Evolutionary conservation across 2,113 vertebrate species (phyloP).

Genomic region (Rhinichthys klamathensis): DNA sequence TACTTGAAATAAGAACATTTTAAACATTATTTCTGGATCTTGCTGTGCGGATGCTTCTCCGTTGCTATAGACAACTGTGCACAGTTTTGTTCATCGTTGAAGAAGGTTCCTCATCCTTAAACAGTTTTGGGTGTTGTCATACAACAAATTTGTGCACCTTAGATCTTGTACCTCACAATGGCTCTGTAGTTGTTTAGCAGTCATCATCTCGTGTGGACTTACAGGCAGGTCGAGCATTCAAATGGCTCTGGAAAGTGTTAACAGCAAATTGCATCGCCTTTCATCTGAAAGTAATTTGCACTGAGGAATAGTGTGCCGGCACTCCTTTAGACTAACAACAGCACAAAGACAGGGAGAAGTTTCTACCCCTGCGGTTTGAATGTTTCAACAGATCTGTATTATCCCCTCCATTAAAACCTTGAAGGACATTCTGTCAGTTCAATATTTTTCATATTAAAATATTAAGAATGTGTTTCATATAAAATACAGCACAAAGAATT

Average conservation of each 20-base stretch:
- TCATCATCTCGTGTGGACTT: neutral
- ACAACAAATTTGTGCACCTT: neutral
- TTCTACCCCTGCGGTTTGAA: neutral
- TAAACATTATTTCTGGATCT: neutral
- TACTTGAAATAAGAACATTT: neutral
- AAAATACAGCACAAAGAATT: neutral
- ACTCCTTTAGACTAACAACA: slow-evolving; percentile 1
- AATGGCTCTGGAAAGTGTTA: slow-evolving; percentile 26
- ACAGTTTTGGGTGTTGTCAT: neutral
- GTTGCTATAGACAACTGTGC: neutral
- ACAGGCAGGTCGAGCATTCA: neutral
- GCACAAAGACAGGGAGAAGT: neutral
- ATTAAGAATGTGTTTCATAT: slow-evolving; percentile 10
- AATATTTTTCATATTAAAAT: neutral
- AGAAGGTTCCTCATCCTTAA: neutral
- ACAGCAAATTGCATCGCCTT: slow-evolving; percentile 30
- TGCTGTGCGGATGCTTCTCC: neutral
- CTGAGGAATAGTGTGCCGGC: neutral
- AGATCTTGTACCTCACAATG: neutral
- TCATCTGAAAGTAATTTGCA: slow-evolving; percentile 36
- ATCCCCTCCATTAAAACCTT: neutral
- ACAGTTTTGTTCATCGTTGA: neutral
- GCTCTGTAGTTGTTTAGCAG: neutral
- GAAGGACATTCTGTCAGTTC: neutral
- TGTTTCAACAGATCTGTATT: slow-evolving; percentile 34